These are phyloP conservation scores for Pantherophis alleghaniensis DNA, from an alignment of 2,797 vertebrate genomes.

Conservation along the genomic window DNA sequence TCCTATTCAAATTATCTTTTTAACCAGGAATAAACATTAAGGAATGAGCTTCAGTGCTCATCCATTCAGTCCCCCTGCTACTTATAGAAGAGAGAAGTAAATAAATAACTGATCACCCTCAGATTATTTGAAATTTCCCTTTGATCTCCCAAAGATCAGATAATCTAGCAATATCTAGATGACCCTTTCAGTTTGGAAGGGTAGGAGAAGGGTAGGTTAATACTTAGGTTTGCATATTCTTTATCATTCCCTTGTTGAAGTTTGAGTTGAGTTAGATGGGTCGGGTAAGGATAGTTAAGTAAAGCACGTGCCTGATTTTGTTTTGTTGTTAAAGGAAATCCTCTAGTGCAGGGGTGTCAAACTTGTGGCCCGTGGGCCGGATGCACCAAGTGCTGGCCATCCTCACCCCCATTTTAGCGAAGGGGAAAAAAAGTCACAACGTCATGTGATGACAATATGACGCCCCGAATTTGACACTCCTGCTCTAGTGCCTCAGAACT, in stretches of 20 bases:
- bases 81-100: background rate
- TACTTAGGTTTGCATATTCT: background rate
- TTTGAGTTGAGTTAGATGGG: background rate
- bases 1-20: background rate
- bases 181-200: background rate
- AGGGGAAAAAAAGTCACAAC: too few relatives aligned
- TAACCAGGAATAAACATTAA: background rate
- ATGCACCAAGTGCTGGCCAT: too few relatives aligned
- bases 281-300: background rate
- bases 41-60: background rate
- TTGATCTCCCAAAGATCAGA: background rate
- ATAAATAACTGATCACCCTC: background rate
- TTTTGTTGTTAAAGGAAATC: background rate
- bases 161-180: background rate
- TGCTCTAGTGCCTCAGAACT: background rate
- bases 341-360: too few relatives aligned
- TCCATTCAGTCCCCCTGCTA: background rate
- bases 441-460: too few relatives aligned
- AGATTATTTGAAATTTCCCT: background rate
- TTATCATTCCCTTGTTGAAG: background rate
- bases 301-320: background rate
- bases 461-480: too few relatives aligned
- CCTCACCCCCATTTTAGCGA: too few relatives aligned
- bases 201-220: background rate
- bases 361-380: too few relatives aligned